These are phyloP conservation scores for Scylla paramamosain DNA, from an alignment of 1,140 invertebrate genomes.

Conservation along the genomic window DNA sequence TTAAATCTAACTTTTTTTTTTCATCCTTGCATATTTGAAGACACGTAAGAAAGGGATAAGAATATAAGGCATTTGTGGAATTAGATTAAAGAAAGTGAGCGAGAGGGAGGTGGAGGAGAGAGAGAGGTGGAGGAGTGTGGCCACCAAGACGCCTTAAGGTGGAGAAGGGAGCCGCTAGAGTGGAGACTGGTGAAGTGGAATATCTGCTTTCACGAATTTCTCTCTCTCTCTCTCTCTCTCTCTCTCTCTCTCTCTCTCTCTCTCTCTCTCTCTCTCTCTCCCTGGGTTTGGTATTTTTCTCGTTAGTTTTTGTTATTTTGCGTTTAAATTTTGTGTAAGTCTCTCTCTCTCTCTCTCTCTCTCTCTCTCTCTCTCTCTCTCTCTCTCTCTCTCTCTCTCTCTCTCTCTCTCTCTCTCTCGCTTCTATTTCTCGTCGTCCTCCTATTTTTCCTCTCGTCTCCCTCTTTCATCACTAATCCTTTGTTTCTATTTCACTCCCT, in stretches of 20 bases:
- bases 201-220: background rate
- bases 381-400: constrained; percentile 29
- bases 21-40: too few species aligned
- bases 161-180: background rate
- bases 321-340: too few species aligned
- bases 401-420: constrained; percentile 15
- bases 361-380: constrained; percentile 35
- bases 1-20: too few species aligned
- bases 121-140: background rate
- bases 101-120: background rate
- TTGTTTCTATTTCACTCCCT: background rate
- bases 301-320: too few species aligned
- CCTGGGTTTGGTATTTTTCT: too few species aligned
- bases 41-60: too few species aligned
- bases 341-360: too few species aligned
- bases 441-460: background rate
- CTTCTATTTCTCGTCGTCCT: background rate
- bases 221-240: constrained; percentile 14
- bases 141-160: too few species aligned
- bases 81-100: too few species aligned
- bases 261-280: too few species aligned
- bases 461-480: background rate
- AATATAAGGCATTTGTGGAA: too few species aligned
- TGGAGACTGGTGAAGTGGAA: background rate
- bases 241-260: too few species aligned